phyloP scores from a whole-genome alignment of 2,797 vertebrate genomes.

The Pteropus rufus region DNA sequence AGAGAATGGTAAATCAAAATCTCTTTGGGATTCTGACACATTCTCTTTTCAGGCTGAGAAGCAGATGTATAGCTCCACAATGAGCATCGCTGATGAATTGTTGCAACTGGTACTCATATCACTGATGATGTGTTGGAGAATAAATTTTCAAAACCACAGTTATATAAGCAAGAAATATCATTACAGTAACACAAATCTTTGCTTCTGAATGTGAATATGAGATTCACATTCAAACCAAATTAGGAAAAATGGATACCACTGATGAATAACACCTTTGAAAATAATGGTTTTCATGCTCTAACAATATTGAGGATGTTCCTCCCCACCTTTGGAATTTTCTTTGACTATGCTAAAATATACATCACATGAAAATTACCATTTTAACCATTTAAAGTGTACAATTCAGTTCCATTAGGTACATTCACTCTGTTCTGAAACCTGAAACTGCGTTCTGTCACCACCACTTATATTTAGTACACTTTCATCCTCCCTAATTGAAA shows the following conservation, averaged over 20 bases:
- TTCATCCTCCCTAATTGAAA: neutral
- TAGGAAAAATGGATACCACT: neutral
- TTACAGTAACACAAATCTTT: neutral
- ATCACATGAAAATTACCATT: neutral
- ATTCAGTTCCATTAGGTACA: neutral
- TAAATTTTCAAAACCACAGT: neutral
- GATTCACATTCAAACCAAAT: neutral
- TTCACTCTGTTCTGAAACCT: neutral
- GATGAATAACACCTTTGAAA: neutral
- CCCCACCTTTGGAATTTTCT: neutral
- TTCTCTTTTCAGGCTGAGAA: neutral
- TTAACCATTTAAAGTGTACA: neutral
- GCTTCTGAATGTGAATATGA: neutral
- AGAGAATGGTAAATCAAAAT: neutral
- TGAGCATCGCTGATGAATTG: neutral
- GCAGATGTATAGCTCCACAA: accelerated
- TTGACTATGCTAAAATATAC: neutral
- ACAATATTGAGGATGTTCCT: neutral
- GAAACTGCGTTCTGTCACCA: neutral
- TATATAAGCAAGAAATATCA: neutral
- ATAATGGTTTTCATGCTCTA: neutral
- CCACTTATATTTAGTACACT: neutral
- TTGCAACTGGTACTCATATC: neutral
- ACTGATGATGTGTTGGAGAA: neutral
- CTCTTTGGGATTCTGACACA: neutral